Conservation (phyloP, 2,797 vertebrate species). For the Discoglossus pictus region DNA sequence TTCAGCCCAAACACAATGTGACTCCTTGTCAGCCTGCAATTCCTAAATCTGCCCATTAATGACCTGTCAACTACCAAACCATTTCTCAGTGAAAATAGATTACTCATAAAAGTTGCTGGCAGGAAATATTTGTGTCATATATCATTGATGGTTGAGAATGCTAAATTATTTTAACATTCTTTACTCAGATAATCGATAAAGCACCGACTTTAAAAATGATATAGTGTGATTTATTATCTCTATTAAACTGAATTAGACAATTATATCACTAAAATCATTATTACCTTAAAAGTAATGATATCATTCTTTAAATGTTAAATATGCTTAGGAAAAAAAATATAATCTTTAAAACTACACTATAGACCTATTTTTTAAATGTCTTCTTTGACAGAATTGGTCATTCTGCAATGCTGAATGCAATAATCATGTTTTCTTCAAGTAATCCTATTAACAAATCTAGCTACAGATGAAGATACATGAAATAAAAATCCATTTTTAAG, state of each 20-base stretch:
- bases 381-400: too few relatives aligned
- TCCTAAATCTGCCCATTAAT: constrained; percentile 21
- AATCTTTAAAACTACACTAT: too few relatives aligned
- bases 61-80: constrained; percentile 22
- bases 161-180: constrained; percentile 14
- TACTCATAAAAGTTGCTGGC: constrained; percentile 13
- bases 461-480: too few relatives aligned
- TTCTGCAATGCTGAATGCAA: too few relatives aligned
- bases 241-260: neutral
- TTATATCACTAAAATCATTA: neutral
- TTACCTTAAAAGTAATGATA: neutral
- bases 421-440: too few relatives aligned
- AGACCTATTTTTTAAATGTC: too few relatives aligned
- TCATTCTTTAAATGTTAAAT: too few relatives aligned
- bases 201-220: neutral
- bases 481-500: too few relatives aligned
- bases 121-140: constrained; percentile 15
- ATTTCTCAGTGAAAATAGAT: constrained; percentile 17
- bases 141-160: constrained; percentile 29
- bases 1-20: constrained; percentile 3
- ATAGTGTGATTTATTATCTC: constrained; percentile 1
- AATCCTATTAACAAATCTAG: too few relatives aligned
- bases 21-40: constrained; percentile 8
- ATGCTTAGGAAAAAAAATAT: too few relatives aligned
- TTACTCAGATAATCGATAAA: constrained; percentile 18